phyloP scores from a whole-genome alignment of 2,797 vertebrate genomes.

The Pachyuromys duprasi region DNA sequence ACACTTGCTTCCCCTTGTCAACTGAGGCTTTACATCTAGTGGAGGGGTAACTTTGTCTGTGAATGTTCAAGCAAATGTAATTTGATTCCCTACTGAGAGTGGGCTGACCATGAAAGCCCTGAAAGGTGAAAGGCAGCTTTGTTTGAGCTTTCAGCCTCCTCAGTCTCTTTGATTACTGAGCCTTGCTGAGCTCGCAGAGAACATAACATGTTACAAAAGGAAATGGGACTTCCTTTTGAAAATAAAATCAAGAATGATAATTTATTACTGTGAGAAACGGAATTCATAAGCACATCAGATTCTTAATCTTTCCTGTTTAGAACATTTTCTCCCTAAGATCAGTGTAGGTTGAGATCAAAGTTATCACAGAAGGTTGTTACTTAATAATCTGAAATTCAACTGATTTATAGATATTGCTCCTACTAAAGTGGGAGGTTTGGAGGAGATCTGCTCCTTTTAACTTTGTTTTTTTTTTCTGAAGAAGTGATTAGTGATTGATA shows the following conservation, averaged over 20 bases:
- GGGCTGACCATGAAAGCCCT: not conserved
- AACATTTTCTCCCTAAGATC: slow-evolving; percentile 31
- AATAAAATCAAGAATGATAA: not conserved
- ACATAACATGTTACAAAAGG: not conserved
- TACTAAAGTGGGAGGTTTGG: not conserved
- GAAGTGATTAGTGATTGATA: slow-evolving; percentile 15
- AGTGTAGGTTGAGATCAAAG: not conserved
- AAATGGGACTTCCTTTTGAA: slow-evolving; percentile 1
- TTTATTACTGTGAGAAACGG: slow-evolving; percentile 31
- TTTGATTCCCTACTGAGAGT: not conserved
- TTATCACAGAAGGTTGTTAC: not conserved
- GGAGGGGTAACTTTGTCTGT: not conserved
- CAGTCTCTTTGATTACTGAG: not conserved
- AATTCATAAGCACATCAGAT: not conserved
- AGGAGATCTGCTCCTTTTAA: slow-evolving; percentile 6
- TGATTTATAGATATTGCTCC: not conserved
- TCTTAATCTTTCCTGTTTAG: slow-evolving; percentile 34
- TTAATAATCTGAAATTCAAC: not conserved
- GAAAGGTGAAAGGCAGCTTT: slow-evolving; percentile 2
- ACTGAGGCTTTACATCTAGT: no score
- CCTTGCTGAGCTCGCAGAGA: not conserved
- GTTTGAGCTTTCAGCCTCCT: not conserved
- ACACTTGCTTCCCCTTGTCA: no score
- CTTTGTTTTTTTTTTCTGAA: not conserved
- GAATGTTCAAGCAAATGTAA: not conserved